phyloP scores from a whole-genome alignment of 2,888 invertebrate species.

The Diachrysia chrysitis region DNA sequence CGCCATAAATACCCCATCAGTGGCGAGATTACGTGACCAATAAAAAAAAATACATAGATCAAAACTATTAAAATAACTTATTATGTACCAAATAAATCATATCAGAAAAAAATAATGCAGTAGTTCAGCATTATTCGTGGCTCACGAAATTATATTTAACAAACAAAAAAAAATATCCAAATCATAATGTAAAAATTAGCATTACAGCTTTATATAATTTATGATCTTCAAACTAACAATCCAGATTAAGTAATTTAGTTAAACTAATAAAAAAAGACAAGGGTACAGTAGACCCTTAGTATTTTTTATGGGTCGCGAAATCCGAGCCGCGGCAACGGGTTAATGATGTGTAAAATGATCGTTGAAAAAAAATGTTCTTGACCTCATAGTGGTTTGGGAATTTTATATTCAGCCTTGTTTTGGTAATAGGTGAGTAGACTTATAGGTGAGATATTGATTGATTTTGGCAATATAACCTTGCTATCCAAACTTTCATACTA shows the following conservation, averaged over 20 bases:
- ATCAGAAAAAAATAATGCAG: background rate
- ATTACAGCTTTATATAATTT: conserved; percentile 29
- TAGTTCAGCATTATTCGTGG: background rate
- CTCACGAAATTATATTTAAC: background rate
- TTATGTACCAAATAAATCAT: too few species aligned
- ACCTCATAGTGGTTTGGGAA: conserved; percentile 54
- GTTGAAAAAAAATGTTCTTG: conserved; percentile 66
- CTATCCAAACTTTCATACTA: too few species aligned
- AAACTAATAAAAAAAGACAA: conserved; percentile 29
- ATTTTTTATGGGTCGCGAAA: conserved; percentile 71
- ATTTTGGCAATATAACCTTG: conserved; percentile 5
- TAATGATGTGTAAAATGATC: conserved; percentile 74
- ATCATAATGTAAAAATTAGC: conserved; percentile 7
- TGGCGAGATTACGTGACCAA: too few species aligned
- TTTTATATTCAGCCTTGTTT: conserved; percentile 21
- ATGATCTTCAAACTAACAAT: conserved; percentile 16
- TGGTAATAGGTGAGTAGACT: background rate
- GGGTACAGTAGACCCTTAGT: conserved; percentile 49
- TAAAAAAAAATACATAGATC: too few species aligned
- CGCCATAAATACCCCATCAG: too few species aligned
- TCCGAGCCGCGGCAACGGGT: conserved; percentile 65
- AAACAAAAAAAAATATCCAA: too few species aligned
- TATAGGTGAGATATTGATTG: conserved; percentile 16
- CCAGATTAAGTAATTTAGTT: conserved; percentile 41
- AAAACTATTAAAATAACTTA: too few species aligned